Evolutionary conservation across 2,113 vertebrate species (phyloP), one percentile per base, ranked within the genome.

Genomic region (Triplophysa dalaica): DNA sequence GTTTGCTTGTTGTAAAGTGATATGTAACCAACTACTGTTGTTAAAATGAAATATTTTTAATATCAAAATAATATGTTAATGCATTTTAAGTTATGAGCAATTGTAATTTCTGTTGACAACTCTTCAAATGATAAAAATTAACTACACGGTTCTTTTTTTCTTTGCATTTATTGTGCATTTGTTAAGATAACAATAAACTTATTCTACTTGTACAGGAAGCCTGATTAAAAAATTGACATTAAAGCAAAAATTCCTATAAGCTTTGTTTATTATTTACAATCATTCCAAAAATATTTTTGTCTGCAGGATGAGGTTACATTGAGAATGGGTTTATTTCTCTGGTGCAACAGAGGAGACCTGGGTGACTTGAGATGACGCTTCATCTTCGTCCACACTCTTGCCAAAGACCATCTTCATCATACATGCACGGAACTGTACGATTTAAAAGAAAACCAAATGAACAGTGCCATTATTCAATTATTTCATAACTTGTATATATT

Each of bases 271-370:
- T 85, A 85, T 85, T 80, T 85, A 82, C 83, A 82, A 41, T 67
- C 11, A 33, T 54, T 65, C n/a, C 33, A 68, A 64, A 77, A 73
- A 7, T 41, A 33, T 38, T 45, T 66, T 60, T 73, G 24, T 17
- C 58, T 62, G 24, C 22, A 21, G 62, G 33, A 73, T 65, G 33
- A 64, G 68, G 48, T 63, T 52, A 10, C 16, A 21, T n/a, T 60
- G 14, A 33, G 19, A 52, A 73, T 64, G 19, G 26, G 61, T 73
- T 80, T 65, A 80, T 80, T 80, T 80, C 26, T 84, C 68, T 38
- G 90, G 87, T 79, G 62, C 87, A 9, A 93, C 91, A 75, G 92
- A 92, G 19, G 93, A 93, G 80, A 94, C 90, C 89, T 94, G 91
- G 61, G 93, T 93, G 54, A 86, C 81, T 13, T 91, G 90, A 26